Percentiles rank a stretch among this genome's conserved stretches.
phyloP scores from a whole-genome alignment of 2,113 vertebrate species.

The Tyto alba region DNA sequence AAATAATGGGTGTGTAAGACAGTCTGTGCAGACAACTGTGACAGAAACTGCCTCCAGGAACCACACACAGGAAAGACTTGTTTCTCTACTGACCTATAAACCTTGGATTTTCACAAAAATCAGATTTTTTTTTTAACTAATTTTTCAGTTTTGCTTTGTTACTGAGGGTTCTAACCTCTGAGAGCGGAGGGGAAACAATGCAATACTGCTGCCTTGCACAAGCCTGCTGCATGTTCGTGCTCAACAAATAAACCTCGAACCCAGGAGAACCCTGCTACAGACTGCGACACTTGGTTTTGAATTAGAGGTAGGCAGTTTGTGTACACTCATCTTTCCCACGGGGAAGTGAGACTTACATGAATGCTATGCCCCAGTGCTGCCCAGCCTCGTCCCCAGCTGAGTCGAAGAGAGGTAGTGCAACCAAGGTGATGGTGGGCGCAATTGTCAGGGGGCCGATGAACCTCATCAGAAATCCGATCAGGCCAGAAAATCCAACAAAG shows the following conservation, averaged over 20 bases:
- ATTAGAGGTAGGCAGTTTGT: background rate
- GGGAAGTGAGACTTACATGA: conserved; percentile 75
- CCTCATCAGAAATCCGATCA: conserved; percentile 89
- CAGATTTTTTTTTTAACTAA: background rate
- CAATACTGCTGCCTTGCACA: background rate
- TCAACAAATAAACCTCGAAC: background rate
- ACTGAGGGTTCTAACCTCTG: background rate
- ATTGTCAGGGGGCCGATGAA: conserved; percentile 95
- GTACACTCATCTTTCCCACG: background rate
- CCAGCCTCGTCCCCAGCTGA: conserved; percentile 83
- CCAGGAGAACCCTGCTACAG: background rate
- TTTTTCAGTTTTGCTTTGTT: background rate
- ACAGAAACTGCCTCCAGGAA: background rate
- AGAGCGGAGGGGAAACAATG: background rate
- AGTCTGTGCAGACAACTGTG: background rate
- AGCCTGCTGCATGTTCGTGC: background rate
- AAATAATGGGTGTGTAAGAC: background rate
- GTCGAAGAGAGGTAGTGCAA: conserved; percentile 89
- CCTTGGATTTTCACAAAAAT: background rate
- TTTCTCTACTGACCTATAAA: background rate
- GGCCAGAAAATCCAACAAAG: conserved; percentile 90
- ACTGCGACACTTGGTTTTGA: background rate
- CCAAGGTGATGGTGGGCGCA: conserved; percentile 92
- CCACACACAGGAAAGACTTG: background rate
- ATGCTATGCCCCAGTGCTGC: conserved; percentile 89